These are phyloP conservation scores for Monochamus saltuarius DNA, from an alignment of 1,140 invertebrate species.

Conservation along the genomic window DNA sequence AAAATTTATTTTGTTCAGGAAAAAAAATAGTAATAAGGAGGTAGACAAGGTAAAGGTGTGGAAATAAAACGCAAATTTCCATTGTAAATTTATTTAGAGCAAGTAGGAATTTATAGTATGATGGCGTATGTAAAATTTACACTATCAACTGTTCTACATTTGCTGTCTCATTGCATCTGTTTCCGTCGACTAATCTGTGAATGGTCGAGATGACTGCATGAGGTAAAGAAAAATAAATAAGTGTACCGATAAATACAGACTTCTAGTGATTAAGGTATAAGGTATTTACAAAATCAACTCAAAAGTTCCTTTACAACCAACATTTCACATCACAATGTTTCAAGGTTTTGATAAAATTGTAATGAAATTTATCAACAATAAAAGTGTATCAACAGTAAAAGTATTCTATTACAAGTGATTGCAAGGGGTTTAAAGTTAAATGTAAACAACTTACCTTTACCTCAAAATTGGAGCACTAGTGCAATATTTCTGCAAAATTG, in stretches of 20 bases:
- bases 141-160: conserved; percentile 44
- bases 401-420: too few relatives aligned
- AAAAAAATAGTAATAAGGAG: too few relatives aligned
- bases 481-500: too few relatives aligned
- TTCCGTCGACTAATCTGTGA: conserved; percentile 20
- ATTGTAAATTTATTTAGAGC: conserved; percentile 47
- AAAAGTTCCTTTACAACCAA: conserved; percentile 20
- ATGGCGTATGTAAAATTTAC: conserved; percentile 46
- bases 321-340: conserved; percentile 26
- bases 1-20: too few relatives aligned
- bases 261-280: conserved; percentile 39
- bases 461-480: too few relatives aligned
- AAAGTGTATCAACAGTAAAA: too few relatives aligned
- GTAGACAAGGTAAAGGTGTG: too few relatives aligned
- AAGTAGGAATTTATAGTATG: conserved; percentile 49
- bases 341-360: too few relatives aligned
- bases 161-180: conserved; percentile 37
- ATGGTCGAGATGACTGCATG: conserved; percentile 42
- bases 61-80: not conserved
- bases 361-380: too few relatives aligned
- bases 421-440: too few relatives aligned
- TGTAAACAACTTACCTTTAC: too few relatives aligned
- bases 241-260: conserved; percentile 44
- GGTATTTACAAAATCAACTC: conserved; percentile 44
- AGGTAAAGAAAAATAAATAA: conserved; percentile 46